Conservation (phyloP, 2,797 vertebrate genomes). For the Paguma larvata region DNA sequence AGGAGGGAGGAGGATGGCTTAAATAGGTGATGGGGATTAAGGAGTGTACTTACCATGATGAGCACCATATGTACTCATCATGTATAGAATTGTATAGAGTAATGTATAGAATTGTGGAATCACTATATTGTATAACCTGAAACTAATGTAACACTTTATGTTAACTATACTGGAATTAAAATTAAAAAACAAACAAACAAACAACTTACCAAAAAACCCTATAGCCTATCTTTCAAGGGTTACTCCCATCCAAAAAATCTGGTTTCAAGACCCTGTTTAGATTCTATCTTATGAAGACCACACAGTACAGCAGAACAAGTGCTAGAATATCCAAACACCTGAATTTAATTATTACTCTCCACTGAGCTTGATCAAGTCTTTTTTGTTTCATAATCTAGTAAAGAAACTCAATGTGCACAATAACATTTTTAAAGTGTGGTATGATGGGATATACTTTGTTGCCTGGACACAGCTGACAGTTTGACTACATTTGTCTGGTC, state of each 20-base stretch:
- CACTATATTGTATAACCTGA: background rate
- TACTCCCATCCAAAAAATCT: background rate
- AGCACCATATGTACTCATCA: background rate
- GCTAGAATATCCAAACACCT: background rate
- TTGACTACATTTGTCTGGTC: background rate
- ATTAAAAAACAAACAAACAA: background rate
- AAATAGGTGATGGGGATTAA: background rate
- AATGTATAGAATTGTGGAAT: background rate
- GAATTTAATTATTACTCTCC: background rate
- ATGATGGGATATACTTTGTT: background rate
- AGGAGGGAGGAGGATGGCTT: background rate
- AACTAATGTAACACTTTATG: background rate
- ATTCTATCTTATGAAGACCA: background rate
- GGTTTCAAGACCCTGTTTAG: background rate
- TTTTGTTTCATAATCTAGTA: background rate
- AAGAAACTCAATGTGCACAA: background rate
- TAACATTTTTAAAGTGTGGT: background rate
- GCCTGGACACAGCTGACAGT: background rate
- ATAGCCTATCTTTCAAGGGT: background rate
- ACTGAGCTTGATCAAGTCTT: background rate
- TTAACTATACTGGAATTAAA: background rate
- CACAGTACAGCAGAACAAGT: background rate
- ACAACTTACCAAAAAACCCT: background rate
- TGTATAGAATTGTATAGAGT: background rate
- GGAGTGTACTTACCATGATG: background rate